Evolutionary conservation across 1,140 invertebrate species (phyloP).

Genomic region (Oryctes rhinoceros): DNA sequence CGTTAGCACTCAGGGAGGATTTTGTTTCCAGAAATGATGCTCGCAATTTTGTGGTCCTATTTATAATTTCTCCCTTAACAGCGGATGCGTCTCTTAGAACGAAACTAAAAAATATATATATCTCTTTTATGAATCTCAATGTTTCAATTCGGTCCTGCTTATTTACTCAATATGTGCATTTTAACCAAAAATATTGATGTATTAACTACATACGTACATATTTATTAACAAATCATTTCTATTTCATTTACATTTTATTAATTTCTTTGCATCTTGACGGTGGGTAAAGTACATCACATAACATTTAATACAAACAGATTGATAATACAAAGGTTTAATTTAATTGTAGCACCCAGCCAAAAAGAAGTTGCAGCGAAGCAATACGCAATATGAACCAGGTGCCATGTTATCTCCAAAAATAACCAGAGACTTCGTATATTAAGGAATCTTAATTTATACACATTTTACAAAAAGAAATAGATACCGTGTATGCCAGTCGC

Average conservation of each 20-base stretch:
- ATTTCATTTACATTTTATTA: neutral
- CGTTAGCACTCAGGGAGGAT: no score
- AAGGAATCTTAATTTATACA: neutral
- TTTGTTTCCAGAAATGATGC: no score
- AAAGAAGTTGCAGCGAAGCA: conserved; percentile 58
- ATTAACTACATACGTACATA: no score
- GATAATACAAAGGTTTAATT: neutral
- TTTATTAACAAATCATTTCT: no score
- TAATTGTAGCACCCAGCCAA: conserved; percentile 55
- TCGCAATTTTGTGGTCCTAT: no score
- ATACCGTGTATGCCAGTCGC: neutral
- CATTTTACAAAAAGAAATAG: neutral
- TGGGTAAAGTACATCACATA: neutral
- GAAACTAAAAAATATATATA: neutral
- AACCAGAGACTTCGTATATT: conserved; percentile 25
- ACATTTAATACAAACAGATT: neutral
- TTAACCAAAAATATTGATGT: neutral
- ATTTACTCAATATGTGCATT: neutral
- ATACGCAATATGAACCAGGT: conserved; percentile 59
- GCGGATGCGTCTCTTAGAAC: no score
- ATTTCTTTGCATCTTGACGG: neutral
- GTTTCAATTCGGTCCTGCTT: neutral
- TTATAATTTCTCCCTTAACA: conserved; percentile 18
- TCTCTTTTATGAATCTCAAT: neutral
- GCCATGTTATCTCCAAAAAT: conserved; percentile 55